phyloP scores from a whole-genome alignment of 2,797 vertebrate genomes.

The Phaenicophaeus curvirostris region DNA sequence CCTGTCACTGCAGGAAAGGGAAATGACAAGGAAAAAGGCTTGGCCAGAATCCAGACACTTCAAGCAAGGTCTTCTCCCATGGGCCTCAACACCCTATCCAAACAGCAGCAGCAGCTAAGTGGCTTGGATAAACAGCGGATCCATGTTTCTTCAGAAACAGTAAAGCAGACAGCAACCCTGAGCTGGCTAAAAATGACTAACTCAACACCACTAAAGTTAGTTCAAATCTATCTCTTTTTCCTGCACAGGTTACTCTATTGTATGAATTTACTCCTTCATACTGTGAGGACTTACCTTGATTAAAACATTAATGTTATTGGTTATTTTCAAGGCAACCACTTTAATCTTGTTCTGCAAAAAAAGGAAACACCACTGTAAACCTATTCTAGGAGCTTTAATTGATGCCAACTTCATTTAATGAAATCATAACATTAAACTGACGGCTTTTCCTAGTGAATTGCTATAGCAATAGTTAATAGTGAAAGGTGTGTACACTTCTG shows the following conservation, averaged over 20 bases:
- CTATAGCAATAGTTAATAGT: not conserved
- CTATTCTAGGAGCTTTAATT: not conserved
- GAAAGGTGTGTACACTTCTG: not conserved
- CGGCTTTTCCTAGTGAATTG: not conserved
- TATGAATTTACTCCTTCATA: not conserved
- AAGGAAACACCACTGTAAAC: conserved; percentile 3
- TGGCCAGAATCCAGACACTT: not conserved
- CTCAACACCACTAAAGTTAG: not conserved
- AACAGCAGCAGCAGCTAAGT: not conserved
- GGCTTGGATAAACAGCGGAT: not conserved
- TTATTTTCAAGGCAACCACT: conserved; percentile 99
- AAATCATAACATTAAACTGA: not conserved
- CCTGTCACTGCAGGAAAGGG: not conserved
- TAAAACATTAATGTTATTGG: conserved; percentile 98
- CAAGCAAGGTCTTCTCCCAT: not conserved
- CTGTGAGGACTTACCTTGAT: conserved; percentile 87
- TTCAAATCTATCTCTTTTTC: not conserved
- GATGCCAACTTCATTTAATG: not conserved
- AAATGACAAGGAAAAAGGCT: not conserved
- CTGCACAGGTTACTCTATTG: not conserved
- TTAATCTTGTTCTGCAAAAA: conserved; percentile 96
- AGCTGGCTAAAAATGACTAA: not conserved
- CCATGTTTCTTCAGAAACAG: not conserved
- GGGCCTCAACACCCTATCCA: not conserved
- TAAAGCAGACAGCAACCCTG: not conserved